Base-by-base conservation (phyloP, 35 echinoderm and acorn worm species). In the Heliocidaris tuberculata region DNA sequence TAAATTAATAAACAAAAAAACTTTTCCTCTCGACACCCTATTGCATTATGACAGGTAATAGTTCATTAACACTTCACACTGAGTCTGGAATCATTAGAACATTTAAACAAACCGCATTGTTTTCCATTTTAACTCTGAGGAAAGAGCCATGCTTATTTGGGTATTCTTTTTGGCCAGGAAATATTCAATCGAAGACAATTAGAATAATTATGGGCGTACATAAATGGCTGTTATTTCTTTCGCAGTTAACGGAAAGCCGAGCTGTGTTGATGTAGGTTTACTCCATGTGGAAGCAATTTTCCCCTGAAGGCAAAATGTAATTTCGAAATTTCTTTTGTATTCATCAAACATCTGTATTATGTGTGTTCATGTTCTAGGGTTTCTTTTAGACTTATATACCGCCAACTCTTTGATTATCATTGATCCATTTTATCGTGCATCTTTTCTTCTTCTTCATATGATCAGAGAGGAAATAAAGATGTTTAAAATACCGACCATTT, bases 111-210 rank as follows among this genome's bases (percentile, higher is more conserved):
- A 78, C 65, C 65, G 65, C 65, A 60, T 12, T 60, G 59, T 12
- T 60, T 60, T 42, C 35, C 35, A 3, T 42, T 60, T 60, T 9
- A 60, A 60, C 59, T 60, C 12, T 19, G 59, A 60, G 59, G 17
- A 27, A 78, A 21, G 21, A n/a, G 4, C 27, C 65, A 78, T 78
- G 65, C 21, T n/a, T 78, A 78, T 78, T 78, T 13, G 12, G 21
- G 6, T 27, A 7, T 78, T 78, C 21, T 0, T 78, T 78, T 78
- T 2, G 7, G 52, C 27, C 65, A 78, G 65, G 65, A 78, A 78
- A 78, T n/a, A 78, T 78, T 78, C 65, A 78, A 78, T 78, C 65
- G 27, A 78, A 78, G 65, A 78, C 65, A 78, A 78, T 78, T 78
- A 78, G 27, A 56, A 78, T 19, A 78, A 78, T 78, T 78, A 78